A percentile compares a stretch with the other conserved stretches of the same genome.
Evolutionary conservation across 2,888 invertebrate species (phyloP).

Genomic region (Parelbella ahira): DNA sequence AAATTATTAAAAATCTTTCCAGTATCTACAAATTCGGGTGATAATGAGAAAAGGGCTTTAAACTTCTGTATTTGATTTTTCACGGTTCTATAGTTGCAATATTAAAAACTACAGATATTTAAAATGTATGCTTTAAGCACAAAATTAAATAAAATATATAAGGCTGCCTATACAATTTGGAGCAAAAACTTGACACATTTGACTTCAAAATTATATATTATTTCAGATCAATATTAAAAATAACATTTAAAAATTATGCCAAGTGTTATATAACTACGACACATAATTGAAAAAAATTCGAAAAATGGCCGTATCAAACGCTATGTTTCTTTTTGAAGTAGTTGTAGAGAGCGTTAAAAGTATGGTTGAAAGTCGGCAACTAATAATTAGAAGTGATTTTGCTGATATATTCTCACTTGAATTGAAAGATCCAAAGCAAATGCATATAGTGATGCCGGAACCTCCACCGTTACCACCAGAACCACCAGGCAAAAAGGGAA

Average conservation of each 20-base stretch:
- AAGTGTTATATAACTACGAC: neutral
- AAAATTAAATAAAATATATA: too few relatives aligned
- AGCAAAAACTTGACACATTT: constrained; percentile 4
- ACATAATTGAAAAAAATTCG: constrained; percentile 29
- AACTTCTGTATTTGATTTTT: too few relatives aligned
- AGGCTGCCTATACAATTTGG: too few relatives aligned
- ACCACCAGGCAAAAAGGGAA: constrained; percentile 53
- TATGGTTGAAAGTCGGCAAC: constrained; percentile 49
- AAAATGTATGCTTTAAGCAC: too few relatives aligned
- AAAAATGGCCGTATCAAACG: constrained; percentile 62
- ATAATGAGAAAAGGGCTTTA: too few relatives aligned
- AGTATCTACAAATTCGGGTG: too few relatives aligned
- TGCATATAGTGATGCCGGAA: constrained; percentile 69
- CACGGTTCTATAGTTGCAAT: too few relatives aligned
- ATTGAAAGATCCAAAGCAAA: constrained; percentile 67
- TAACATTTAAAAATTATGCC: constrained; percentile 1
- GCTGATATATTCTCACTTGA: constrained; percentile 69
- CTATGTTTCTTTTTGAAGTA: constrained; percentile 71
- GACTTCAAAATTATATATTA: constrained; percentile 1
- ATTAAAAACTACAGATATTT: too few relatives aligned
- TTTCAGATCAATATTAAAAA: neutral
- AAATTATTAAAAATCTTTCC: too few relatives aligned
- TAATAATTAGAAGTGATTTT: constrained; percentile 65
- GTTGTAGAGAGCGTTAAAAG: constrained; percentile 60
- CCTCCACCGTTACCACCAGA: constrained; percentile 65